Base-by-base conservation (phyloP, 37 sponge, comb jelly and placozoan species). In the Sycon ciliatum region DNA sequence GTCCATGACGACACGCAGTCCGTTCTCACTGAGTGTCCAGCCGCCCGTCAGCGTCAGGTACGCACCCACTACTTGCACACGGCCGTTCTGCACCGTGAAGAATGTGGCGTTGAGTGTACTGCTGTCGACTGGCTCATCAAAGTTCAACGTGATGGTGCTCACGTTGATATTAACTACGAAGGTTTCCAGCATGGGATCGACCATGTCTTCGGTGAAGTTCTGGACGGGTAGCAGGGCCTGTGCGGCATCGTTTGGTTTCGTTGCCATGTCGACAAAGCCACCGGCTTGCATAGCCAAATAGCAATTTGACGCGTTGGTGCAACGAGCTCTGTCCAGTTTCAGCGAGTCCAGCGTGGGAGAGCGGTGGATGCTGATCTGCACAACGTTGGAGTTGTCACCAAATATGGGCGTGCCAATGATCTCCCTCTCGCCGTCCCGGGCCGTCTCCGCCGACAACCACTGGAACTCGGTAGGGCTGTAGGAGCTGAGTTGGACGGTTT, bases 121-220 rank as follows among this genome's bases (percentile, higher is more conserved):
- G 13, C 63, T 67, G 2, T 88, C 82, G 5, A 87, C 89, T 6
- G 93, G 87, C 57, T 92, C 93, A 38, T 83, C 79, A 69, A 92
- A 92, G 42, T 35, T 84, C 29, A 92, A 46, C 0, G 85, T 85
- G 11, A 92, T 67, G 1, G 76, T 76, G 13, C n/a, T n/a, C n/a
- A n/a, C n/a, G n/a, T 83, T 73, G 0, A 90, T 37, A 73, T 90
- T 76, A 67, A 90, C 80, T 32, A 80, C 73, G 67, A 85, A 90
- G 3, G 29, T 0, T 30, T 54, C 16, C 34, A 90, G 68, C 29
- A 27, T 32, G 40, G 91, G 91, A 20, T 54, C 55, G 24, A 77
- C 66, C 22, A 18, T 40, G 30, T 90, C 91, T 4, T 46, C 63
- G 23, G 53, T 39, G 4, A 90, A 70, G 22, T 65, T 22, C 9